These are phyloP conservation scores for Acanthis flammea DNA, from an alignment of 2,797 vertebrate genomes.

Conservation along the genomic window DNA sequence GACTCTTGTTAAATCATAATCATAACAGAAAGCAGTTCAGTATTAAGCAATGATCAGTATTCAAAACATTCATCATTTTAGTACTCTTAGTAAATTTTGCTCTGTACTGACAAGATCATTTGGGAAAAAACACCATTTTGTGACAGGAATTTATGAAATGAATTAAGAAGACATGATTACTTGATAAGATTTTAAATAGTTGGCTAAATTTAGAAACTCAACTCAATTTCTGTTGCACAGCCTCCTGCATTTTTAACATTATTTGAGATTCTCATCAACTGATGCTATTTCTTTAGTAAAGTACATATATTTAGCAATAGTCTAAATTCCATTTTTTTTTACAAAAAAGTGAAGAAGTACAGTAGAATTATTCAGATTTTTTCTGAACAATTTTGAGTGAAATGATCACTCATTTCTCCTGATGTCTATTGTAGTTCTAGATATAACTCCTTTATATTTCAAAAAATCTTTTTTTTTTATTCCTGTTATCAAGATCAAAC, in stretches of 20 bases:
- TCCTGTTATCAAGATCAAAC: background rate
- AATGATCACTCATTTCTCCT: background rate
- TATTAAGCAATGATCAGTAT: background rate
- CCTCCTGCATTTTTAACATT: background rate
- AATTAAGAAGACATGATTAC: background rate
- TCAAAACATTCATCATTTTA: background rate
- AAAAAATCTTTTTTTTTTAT: background rate
- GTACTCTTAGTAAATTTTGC: constrained; percentile 4
- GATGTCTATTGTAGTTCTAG: background rate
- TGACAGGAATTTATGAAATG: background rate
- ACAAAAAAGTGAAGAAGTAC: background rate
- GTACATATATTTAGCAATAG: background rate
- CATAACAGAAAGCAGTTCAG: background rate
- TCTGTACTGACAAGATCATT: background rate
- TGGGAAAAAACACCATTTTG: background rate
- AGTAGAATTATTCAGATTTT: background rate
- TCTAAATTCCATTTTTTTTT: background rate
- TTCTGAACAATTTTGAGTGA: background rate
- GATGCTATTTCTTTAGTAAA: background rate
- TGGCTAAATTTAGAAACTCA: background rate
- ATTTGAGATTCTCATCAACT: background rate
- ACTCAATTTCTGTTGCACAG: background rate
- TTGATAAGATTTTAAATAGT: background rate
- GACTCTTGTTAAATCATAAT: background rate
- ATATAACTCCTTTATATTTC: background rate